These are phyloP conservation scores for Lycaon pictus DNA, from an alignment of 2,113 vertebrate species.

Conservation along the genomic window DNA sequence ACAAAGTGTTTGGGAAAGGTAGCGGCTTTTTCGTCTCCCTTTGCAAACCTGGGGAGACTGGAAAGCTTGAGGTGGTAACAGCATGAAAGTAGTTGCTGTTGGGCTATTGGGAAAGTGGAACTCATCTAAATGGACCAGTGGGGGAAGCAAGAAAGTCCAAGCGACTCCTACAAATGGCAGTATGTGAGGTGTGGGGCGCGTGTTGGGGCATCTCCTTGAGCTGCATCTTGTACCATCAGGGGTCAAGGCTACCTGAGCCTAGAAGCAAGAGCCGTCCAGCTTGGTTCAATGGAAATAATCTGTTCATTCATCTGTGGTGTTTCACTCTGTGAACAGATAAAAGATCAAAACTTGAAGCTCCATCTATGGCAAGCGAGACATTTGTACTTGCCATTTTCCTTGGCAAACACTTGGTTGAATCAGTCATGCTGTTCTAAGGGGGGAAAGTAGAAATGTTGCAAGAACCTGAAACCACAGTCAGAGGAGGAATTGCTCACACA, in stretches of 20 bases:
- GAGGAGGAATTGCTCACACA: neutral
- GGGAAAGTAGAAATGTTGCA: neutral
- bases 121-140: neutral
- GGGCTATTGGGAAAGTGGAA: neutral
- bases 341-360: neutral
- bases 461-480: neutral
- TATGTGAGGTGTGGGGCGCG: neutral
- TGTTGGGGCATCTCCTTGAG: neutral
- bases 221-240: neutral
- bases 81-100: constrained; percentile 50
- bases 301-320: neutral
- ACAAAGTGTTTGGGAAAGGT: constrained; percentile 67
- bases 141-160: neutral
- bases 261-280: neutral
- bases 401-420: neutral
- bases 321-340: neutral
- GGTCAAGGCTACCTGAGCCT: neutral
- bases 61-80: neutral
- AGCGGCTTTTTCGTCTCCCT: neutral
- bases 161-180: neutral
- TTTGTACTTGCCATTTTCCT: neutral
- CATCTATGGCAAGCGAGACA: neutral
- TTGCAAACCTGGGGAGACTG: constrained; percentile 35
- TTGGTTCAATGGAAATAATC: neutral
- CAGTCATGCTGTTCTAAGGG: neutral